These are phyloP conservation scores for Bagarius yarrelli DNA, from an alignment of 2,113 vertebrate genomes.

Conservation along the genomic window DNA sequence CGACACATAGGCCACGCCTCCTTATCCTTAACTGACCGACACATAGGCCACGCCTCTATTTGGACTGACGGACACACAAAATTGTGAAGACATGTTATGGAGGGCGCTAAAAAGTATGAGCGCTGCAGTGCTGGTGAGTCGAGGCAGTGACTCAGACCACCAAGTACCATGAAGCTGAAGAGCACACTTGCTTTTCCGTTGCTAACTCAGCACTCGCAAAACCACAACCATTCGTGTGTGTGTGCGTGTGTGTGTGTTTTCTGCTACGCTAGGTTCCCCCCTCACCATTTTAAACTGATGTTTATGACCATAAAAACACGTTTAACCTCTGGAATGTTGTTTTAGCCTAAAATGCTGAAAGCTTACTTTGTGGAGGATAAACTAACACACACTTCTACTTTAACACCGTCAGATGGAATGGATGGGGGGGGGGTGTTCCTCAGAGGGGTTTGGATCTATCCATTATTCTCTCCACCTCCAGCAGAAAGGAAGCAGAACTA, in stretches of 20 bases:
- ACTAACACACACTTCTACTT: neutral
- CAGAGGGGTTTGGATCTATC: no score
- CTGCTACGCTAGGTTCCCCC: constrained; percentile 1
- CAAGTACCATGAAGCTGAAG: constrained; percentile 22
- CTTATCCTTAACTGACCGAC: neutral
- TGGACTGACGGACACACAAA: no score
- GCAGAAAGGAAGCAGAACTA: no score
- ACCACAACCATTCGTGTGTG: neutral
- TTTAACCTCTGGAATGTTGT: constrained; percentile 23
- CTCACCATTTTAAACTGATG: constrained; percentile 39
- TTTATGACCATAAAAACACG: constrained; percentile 40
- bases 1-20: neutral
- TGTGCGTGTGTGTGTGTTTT: constrained; percentile 32
- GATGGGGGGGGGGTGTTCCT: no score
- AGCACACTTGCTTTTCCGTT: constrained; percentile 10
- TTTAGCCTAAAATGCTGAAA: constrained; percentile 20
- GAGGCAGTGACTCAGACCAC: neutral
- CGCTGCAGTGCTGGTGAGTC: neutral
- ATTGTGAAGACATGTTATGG: neutral
- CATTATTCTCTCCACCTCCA: no score
- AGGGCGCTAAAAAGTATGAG: neutral
- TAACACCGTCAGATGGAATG: no score
- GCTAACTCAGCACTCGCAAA: constrained; percentile 49
- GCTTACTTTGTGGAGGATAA: neutral
- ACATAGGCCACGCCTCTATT: no score